Evolutionary conservation across 2,888 invertebrate species (phyloP), one percentile per base, ranked within the genome.

Genomic region (Thysanoteuthis rhombus): DNA sequence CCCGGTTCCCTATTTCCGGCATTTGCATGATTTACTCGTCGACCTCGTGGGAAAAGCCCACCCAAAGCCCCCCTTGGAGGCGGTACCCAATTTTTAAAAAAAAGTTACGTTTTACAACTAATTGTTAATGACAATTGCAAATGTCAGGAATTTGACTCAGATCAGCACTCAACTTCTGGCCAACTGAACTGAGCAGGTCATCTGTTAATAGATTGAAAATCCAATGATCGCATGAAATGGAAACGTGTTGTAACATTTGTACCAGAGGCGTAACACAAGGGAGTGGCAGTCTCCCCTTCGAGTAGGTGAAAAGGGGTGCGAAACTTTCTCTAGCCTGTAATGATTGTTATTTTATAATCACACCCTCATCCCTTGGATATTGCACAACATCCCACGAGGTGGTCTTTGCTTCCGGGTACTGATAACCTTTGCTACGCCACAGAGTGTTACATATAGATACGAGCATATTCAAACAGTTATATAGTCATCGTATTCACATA

Each of bases 81-180:
- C 16, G n/a, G 75, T 75, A 75, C n/a, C n/a, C 2, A 36, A 75
- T 16, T 75, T 75, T 75, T 36, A 10, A 16, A 1, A 2, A n/a
- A 16, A 75, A 36, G 36, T n/a, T n/a, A n/a, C 36, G n/a, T 75
- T 16, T n/a, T 75, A 36, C 75, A 75, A 75, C 75, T 75, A 75
- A 75, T 75, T 75, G 75, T 75, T 75, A n/a, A 75, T 75, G 75
- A 75, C 75, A 75, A 75, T n/a, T n/a, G 75, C 75, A 75, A 75
- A n/a, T 75, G 75, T 6, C 75, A n/a, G n/a, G 75, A 75, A n/a
- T n/a, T 19, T n/a, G n/a, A 10, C n/a, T 75, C 12, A n/a, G n/a
- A 75, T 47, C 47, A 32, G 8, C 8, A 32, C 10, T 8, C n/a
- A 12, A 4, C 32, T 1, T 75, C 36, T 75, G 75, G n/a, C n/a